These are phyloP conservation scores for Cheilosia urbana DNA, from an alignment of 2,888 invertebrate species.

Conservation along the genomic window DNA sequence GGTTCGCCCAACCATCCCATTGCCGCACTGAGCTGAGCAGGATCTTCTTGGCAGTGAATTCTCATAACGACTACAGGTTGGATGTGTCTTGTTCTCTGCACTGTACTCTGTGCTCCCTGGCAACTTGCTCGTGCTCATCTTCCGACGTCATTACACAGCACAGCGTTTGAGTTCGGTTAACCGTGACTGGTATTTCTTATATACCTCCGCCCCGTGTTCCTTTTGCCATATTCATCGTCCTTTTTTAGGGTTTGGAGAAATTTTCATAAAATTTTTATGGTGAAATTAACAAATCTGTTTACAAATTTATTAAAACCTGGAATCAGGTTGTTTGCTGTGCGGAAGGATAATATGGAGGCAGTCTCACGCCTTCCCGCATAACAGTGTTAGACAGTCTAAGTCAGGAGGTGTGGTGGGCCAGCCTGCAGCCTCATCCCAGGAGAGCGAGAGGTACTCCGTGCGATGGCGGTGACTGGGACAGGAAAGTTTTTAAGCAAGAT, in stretches of 20 bases:
- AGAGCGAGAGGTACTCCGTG: slow-evolving; percentile 27
- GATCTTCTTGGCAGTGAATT: slow-evolving; percentile 42
- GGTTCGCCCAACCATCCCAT: neutral
- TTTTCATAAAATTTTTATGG: slow-evolving; percentile 84
- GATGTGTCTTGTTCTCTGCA: neutral
- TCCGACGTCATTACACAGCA: slow-evolving; percentile 45
- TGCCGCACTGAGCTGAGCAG: neutral
- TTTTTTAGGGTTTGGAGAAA: slow-evolving; percentile 78
- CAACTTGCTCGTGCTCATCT: slow-evolving; percentile 60
- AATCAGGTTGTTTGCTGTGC: slow-evolving; percentile 53
- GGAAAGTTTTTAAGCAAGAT: slow-evolving; percentile 61
- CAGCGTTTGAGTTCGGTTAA: slow-evolving; percentile 68
- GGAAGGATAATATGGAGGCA: slow-evolving; percentile 39
- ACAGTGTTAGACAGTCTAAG: slow-evolving; percentile 10
- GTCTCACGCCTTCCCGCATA: slow-evolving; percentile 70
- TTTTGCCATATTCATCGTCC: slow-evolving; percentile 36
- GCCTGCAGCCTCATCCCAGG: slow-evolving; percentile 2
- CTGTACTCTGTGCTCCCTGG: slow-evolving; percentile 18
- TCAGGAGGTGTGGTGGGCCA: slow-evolving; percentile 23
- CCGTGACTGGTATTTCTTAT: slow-evolving; percentile 54
- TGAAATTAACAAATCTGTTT: slow-evolving; percentile 84
- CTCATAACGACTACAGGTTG: neutral
- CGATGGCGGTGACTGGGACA: slow-evolving; percentile 48
- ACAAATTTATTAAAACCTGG: slow-evolving; percentile 84
- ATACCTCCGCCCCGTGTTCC: slow-evolving; percentile 1